Base-by-base conservation (phyloP, 92 coral and sea anemone genomes). In the Scolanthus callimorphus region DNA sequence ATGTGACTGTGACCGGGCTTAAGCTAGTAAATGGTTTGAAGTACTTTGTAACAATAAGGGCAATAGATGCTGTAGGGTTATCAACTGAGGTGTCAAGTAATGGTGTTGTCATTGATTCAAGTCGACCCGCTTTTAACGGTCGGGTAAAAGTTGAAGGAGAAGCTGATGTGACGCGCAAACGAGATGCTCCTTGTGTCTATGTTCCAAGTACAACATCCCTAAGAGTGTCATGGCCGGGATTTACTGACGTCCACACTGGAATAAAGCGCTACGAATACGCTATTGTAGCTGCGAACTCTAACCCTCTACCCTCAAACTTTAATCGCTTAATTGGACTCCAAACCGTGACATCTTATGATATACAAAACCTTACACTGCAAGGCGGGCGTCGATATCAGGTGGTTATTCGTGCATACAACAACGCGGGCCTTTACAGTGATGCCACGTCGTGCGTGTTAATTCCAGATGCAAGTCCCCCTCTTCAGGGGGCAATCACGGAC, bases 121-220 rank as follows among this genome's bases (percentile, higher is more conserved):
- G 70, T 26, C 87, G 65, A 21, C 92, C 92, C 4, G 92, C 79
- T 9, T 85, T 80, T 27, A 85, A 70, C 12, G 92, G 92, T 4
- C 68, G 53, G 25, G 60, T 85, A 11, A 25, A 9, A 27, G 70
- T 85, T 0, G 59, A 67, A 31, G 92, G 92, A 25, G 76, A 56
- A 22, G 60, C 45, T 25, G 75, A 71, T 48, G 39, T 59, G 17
- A n/a, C n/a, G n/a, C n/a, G n/a, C n/a, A 47, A 66, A 34, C 59
- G 75, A 47, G 83, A 79, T 12, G 63, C 63, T 12, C 48, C 69
- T 2, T 55, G 76, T 46, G 76, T 85, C 15, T 85, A 79, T 55
- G 51, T 85, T 3, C 47, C 72, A 53, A 58, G 78, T 21, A 59
- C 51, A 21, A 57, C 82, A 9, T 62, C 82, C 11, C 23, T 80